A percentile compares a stretch with the other conserved stretches of the same genome.
Conservation (phyloP, 2,113 vertebrate species). For the Alectura lathami region DNA sequence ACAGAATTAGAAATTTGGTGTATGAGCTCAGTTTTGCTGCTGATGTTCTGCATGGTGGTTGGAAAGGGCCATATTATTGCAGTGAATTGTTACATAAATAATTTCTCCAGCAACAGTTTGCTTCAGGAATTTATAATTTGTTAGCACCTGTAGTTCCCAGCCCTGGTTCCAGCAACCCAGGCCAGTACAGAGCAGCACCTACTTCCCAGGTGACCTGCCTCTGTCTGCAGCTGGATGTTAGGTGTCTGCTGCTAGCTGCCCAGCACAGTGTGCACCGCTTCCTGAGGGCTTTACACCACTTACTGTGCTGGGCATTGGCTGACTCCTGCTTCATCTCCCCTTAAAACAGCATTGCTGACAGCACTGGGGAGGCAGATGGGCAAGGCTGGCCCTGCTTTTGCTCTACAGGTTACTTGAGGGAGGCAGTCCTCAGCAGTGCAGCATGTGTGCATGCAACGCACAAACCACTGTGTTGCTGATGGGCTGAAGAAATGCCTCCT, state of each 20-base stretch:
- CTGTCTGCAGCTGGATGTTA: accelerated
- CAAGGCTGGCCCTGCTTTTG: background rate
- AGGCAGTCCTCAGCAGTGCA: background rate
- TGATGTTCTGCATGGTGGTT: background rate
- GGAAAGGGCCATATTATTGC: accelerated
- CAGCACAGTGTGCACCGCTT: no score
- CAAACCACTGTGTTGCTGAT: background rate
- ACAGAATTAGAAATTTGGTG: background rate
- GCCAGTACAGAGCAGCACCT: background rate
- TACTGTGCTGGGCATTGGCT: accelerated
- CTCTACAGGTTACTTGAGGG: background rate
- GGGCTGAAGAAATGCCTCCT: background rate
- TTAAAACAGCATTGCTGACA: background rate
- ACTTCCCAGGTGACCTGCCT: background rate
- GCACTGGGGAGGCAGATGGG: accelerated
- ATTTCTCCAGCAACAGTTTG: background rate
- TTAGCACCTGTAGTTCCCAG: background rate
- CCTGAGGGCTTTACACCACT: background rate
- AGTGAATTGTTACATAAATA: background rate
- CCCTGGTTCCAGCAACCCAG: background rate
- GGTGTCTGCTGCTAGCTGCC: background rate
- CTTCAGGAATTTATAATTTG: background rate
- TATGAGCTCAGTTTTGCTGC: background rate
- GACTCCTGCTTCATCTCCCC: background rate
- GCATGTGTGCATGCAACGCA: no score